Evolutionary conservation across 1,140 invertebrate genomes (phyloP).

Genomic region (Andrena cerasifolii): DNA sequence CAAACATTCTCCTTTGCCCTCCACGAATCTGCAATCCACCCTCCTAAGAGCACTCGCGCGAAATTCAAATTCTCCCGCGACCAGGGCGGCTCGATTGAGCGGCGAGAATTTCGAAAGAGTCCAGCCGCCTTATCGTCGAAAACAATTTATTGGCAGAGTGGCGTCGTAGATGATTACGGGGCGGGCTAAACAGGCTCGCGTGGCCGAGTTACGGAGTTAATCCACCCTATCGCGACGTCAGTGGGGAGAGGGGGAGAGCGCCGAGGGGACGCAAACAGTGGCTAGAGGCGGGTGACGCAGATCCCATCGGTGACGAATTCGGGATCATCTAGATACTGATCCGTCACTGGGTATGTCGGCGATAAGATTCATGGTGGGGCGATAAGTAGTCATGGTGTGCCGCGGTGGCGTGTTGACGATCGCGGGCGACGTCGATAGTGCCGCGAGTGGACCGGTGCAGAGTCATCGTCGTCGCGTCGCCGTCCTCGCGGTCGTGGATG

Average conservation of each 20-base stretch:
- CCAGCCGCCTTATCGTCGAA: not conserved
- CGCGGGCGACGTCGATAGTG: too few relatives aligned
- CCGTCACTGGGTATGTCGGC: not conserved
- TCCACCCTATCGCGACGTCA: not conserved
- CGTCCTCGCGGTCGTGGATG: too few relatives aligned
- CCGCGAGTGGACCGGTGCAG: not conserved
- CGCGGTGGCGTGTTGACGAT: not conserved
- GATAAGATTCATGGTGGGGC: not conserved
- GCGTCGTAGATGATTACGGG: not conserved
- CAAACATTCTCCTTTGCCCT: not conserved
- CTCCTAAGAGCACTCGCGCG: not conserved
- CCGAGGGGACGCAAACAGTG: not conserved
- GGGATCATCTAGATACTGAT: not conserved
- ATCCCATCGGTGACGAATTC: not conserved
- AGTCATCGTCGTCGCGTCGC: not conserved
- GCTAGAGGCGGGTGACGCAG: not conserved
- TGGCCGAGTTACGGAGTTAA: not conserved
- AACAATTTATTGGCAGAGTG: not conserved
- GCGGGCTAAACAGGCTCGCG: not conserved
- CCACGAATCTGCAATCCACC: not conserved
- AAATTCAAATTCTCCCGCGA: not conserved
- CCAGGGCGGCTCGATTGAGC: not conserved
- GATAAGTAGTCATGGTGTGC: not conserved
- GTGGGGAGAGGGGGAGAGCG: too few relatives aligned
- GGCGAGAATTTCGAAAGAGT: constrained; percentile 1